These are phyloP conservation scores for Eubasilissa splendida DNA, from an alignment of 2,888 invertebrate species.

Conservation along the genomic window DNA sequence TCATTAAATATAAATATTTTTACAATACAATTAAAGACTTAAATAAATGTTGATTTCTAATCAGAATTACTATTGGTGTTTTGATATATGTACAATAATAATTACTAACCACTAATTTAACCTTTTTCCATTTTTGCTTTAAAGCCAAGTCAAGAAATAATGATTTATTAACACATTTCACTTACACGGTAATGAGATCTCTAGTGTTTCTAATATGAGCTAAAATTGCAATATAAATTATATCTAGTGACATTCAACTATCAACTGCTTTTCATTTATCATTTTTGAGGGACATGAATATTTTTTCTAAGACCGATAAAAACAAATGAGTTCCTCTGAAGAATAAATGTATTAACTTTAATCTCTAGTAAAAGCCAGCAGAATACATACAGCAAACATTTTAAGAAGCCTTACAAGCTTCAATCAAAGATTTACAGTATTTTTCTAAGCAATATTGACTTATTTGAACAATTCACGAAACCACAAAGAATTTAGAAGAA, in stretches of 20 bases:
- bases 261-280: background rate
- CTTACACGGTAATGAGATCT: slow-evolving; percentile 56
- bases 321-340: no score
- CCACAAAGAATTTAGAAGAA: no score
- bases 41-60: slow-evolving; percentile 44
- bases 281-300: background rate
- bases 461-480: no score
- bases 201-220: slow-evolving; percentile 54
- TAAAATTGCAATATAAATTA: slow-evolving; percentile 44
- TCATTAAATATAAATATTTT: slow-evolving; percentile 45
- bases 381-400: no score
- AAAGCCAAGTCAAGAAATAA: slow-evolving; percentile 32
- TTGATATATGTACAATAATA: slow-evolving; percentile 21
- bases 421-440: no score
- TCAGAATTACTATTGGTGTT: slow-evolving; percentile 37
- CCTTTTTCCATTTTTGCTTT: slow-evolving; percentile 27
- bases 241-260: slow-evolving; percentile 31
- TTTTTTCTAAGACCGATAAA: no score
- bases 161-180: slow-evolving; percentile 37
- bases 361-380: no score
- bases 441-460: no score
- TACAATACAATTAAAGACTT: slow-evolving; percentile 41
- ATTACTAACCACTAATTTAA: slow-evolving; percentile 4
- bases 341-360: no score
- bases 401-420: no score